Base-by-base conservation (phyloP, 1,140 invertebrate genomes). In the Bradynema listronoti region DNA sequence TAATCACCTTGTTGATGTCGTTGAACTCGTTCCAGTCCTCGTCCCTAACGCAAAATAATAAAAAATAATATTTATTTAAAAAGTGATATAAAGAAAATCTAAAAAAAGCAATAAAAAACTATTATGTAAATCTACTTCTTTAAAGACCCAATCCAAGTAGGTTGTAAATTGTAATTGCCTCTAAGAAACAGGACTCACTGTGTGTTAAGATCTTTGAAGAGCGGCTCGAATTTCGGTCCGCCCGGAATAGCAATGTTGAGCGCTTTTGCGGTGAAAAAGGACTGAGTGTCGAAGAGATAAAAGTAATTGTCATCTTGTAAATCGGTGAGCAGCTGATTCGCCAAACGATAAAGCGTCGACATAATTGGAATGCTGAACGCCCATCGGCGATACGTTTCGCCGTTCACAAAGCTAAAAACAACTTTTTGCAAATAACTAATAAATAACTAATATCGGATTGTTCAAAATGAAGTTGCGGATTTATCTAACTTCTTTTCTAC, bases 11-110 rank as follows among this genome's bases (percentile, higher is more conserved):
- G 77, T 99, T 98, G 52, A 99, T 99, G 78, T 99, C 95, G 82
- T 99, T 99, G 75, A 99, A 99, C 81, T 99, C 95, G 82, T 99
- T 99, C 95, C 95, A 99, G 81, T 99, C 95, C 83, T 99, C 95
- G 83, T 99, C 95, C 11, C 88, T 88, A 68, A 34, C 83, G 82
- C 25, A 60, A 70, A 43, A n/a, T n/a, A n/a, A n/a, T 59, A 61
- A 62, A 7, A 11, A 6, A 2, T 71, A 7, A 4, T 6, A 65
- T 0, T 32, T 1, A 2, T 9, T 16, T 33, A 62, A 61, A 27
- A n/a, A 11, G 19, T 46, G 34, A 57, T 19, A 29, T 58, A 64
- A 42, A 9, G 4, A 1, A 1, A n/a, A 45, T 9, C 22, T n/a
- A 53, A 66, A 24, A 60, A 41, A 65, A 42, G 9, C 11, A 42